phyloP scores from a whole-genome alignment of 2,888 invertebrate species.

The Heliconius charithonia region DNA sequence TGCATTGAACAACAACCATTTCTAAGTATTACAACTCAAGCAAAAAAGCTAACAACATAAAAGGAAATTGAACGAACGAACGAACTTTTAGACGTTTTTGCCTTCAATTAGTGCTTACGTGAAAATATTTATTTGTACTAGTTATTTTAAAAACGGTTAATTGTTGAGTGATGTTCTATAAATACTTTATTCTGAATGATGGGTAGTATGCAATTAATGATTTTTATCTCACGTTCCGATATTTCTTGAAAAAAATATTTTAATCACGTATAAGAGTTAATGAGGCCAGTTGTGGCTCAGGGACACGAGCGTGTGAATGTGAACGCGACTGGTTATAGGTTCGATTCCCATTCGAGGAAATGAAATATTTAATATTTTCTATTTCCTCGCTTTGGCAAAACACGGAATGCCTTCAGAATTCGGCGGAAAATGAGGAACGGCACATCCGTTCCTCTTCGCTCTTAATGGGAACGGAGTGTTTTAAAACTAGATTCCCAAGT shows the following conservation, averaged over 20 bases:
- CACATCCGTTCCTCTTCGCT: too few species aligned
- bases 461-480: too few species aligned
- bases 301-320: too few species aligned
- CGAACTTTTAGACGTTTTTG: constrained; percentile 38
- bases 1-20: constrained; percentile 18
- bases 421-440: too few species aligned
- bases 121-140: constrained; percentile 26
- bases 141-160: constrained; percentile 33
- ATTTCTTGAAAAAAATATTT: background rate
- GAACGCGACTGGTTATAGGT: too few species aligned
- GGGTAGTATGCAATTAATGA: constrained; percentile 11
- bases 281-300: background rate
- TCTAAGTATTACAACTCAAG: constrained; percentile 15
- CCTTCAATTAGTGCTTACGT: constrained; percentile 46
- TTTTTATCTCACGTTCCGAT: background rate
- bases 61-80: constrained; percentile 9
- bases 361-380: too few species aligned
- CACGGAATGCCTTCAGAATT: too few species aligned
- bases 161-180: constrained; percentile 28
- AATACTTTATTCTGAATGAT: constrained; percentile 12
- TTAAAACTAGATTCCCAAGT: too few species aligned
- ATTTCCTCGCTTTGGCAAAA: too few species aligned
- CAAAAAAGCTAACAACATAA: constrained; percentile 26
- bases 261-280: background rate
- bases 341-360: too few species aligned